Conservation (phyloP, 2,113 vertebrate genomes). For the Agapornis roseicollis region DNA sequence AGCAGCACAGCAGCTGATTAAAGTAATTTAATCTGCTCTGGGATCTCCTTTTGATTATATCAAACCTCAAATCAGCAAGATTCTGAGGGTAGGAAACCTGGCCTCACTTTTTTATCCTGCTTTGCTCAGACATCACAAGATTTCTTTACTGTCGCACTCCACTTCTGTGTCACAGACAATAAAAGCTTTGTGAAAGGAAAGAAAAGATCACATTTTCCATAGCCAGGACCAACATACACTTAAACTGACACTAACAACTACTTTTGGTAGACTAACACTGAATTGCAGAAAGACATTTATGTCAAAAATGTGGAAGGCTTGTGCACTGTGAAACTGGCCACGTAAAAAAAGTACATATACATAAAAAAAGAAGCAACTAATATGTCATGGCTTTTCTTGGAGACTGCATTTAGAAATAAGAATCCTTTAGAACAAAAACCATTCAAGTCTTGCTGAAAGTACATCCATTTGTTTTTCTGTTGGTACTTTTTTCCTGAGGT, state of each 20-base stretch:
- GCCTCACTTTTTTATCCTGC: neutral
- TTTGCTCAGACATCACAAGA: slow-evolving; percentile 22
- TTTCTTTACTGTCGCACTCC: neutral
- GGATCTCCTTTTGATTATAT: neutral
- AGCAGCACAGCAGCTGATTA: neutral
- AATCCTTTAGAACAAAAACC: slow-evolving; percentile 44
- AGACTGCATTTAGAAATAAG: slow-evolving; percentile 37
- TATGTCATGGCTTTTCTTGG: slow-evolving; percentile 5
- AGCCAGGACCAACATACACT: neutral
- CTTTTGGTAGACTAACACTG: neutral
- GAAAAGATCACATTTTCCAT: slow-evolving; percentile 2
- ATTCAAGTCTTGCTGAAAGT: slow-evolving; percentile 51
- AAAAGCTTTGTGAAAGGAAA: slow-evolving; percentile 38
- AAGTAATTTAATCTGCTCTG: neutral
- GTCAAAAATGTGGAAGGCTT: neutral
- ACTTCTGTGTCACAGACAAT: slow-evolving; percentile 18
- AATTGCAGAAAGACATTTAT: neutral
- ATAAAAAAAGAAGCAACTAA: neutral
- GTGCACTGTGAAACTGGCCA: neutral
- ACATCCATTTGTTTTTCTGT: slow-evolving; percentile 63
- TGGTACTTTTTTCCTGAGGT: slow-evolving; percentile 61
- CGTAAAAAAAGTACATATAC: neutral
- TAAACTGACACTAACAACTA: slow-evolving; percentile 22
- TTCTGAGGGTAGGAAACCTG: neutral
- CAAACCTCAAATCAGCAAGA: slow-evolving; percentile 4